Percentiles rank a stretch among this genome's conserved stretches.
Evolutionary conservation across 2,888 invertebrate species (phyloP).

Genomic region (Liodrosophila aerea): DNA sequence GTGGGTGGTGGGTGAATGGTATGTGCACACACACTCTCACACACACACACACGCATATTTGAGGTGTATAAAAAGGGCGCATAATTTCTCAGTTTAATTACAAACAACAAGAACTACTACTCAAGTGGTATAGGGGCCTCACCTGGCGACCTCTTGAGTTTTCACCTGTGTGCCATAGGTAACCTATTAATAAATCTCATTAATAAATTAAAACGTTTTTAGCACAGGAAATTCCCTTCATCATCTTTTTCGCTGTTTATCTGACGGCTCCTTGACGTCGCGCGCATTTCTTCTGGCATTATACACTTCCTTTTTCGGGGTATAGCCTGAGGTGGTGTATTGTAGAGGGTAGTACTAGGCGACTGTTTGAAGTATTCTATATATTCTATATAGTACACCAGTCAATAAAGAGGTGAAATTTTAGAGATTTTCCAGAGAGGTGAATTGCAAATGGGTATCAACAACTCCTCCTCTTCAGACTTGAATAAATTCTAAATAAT

Average conservation of each 20-base stretch:
- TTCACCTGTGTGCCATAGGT: slow-evolving; percentile 32
- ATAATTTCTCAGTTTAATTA: slow-evolving; percentile 67
- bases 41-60: slow-evolving; percentile 19
- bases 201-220: slow-evolving; percentile 74
- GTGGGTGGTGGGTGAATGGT: neutral
- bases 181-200: slow-evolving; percentile 75
- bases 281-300: too few relatives aligned
- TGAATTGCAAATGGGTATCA: too few relatives aligned
- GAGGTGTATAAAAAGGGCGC: slow-evolving; percentile 55
- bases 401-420: too few relatives aligned
- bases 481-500: too few relatives aligned
- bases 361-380: too few relatives aligned
- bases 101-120: slow-evolving; percentile 38
- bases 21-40: neutral
- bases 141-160: slow-evolving; percentile 25
- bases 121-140: neutral
- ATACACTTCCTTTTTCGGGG: neutral
- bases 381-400: too few relatives aligned
- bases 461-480: too few relatives aligned
- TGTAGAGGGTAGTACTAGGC: too few relatives aligned
- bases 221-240: slow-evolving; percentile 48
- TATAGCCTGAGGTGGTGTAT: too few relatives aligned
- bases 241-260: slow-evolving; percentile 10
- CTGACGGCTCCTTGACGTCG: slow-evolving; percentile 9
- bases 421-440: too few relatives aligned